Evolutionary conservation across 2,888 invertebrate species (phyloP), one percentile per base, ranked within the genome.

Genomic region (Tupiocoris notatus): DNA sequence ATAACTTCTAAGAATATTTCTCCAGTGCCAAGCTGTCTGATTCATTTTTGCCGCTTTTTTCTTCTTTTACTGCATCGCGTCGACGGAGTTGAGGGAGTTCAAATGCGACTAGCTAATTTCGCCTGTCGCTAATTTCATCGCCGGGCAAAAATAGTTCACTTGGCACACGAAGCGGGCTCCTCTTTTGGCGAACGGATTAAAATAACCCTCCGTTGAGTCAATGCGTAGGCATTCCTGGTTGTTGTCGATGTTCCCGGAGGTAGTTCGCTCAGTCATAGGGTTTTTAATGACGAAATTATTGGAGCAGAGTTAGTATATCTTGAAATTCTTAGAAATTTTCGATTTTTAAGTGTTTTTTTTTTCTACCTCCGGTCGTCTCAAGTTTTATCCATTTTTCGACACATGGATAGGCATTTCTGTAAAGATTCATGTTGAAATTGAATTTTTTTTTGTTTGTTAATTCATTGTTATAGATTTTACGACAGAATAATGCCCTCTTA

Each of bases 171-270:
- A 7, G 17, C n/a, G 23, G 54, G 22, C 78, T 77, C 78, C 78
- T 78, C 75, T 77, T 78, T 78, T 75, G 78, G 78, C 61, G 22
- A 77, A 62, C 62, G 75, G 3, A 58, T 71, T 66, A 58, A 77
- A 77, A 78, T 78, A 78, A 63, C 62, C 21, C n/a, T 62, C 12
- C 54, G 39, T 21, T 73, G 73, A 73, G 39, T 73, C 73, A 73
- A 39, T 1, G 16, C 73, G 2, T 39, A 17, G 57, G 73, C 73
- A 73, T 73, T 39, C 18, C 62, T n/a, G 73, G 12, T 54, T 73
- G 61, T 73, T 73, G 61, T 39, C n/a, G 57, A 20, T 22, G 56
- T 22, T 21, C 56, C 2, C 67, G 21, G 22, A n/a, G n/a, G n/a
- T n/a, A n/a, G 6, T 39, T 12, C 39, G 39, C 39, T 39, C 12